Evolutionary conservation across 2,888 invertebrate genomes (phyloP).

Genomic region (Chymomyza amoena): DNA sequence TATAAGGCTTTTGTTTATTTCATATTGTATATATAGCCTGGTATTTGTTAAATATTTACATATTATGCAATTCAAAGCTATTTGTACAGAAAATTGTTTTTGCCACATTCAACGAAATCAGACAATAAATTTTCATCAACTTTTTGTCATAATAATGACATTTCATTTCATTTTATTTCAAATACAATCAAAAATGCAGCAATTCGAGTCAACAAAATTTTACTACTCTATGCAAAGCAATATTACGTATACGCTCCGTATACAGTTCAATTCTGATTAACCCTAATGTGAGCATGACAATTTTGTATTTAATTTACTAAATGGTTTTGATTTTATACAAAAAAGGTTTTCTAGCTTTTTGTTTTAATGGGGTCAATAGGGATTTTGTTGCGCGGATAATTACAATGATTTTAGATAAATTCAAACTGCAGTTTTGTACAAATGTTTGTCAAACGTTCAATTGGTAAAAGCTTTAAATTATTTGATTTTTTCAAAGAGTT

Average conservation of each 20-base stretch:
- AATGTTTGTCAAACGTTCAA: too few species aligned
- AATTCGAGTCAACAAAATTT: conserved; percentile 1
- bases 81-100: background rate
- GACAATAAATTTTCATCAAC: background rate
- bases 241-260: background rate
- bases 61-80: conserved; percentile 6
- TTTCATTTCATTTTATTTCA: background rate
- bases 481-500: too few species aligned
- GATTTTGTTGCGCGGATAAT: too few species aligned
- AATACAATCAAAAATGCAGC: background rate
- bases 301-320: background rate
- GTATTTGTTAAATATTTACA: conserved; percentile 54
- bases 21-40: conserved; percentile 26
- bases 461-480: too few species aligned
- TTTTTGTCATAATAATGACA: background rate
- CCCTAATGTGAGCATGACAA: background rate
- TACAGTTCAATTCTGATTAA: background rate
- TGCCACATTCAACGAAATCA: background rate
- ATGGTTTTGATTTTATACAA: background rate
- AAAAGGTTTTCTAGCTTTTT: background rate
- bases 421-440: background rate
- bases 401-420: too few species aligned
- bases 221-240: background rate
- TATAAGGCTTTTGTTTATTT: conserved; percentile 12
- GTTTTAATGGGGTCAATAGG: background rate